A percentile compares a stretch with the other conserved stretches of the same genome.
Conservation (phyloP, 2,888 invertebrate genomes). For the Drosophila suboccidentalis region DNA sequence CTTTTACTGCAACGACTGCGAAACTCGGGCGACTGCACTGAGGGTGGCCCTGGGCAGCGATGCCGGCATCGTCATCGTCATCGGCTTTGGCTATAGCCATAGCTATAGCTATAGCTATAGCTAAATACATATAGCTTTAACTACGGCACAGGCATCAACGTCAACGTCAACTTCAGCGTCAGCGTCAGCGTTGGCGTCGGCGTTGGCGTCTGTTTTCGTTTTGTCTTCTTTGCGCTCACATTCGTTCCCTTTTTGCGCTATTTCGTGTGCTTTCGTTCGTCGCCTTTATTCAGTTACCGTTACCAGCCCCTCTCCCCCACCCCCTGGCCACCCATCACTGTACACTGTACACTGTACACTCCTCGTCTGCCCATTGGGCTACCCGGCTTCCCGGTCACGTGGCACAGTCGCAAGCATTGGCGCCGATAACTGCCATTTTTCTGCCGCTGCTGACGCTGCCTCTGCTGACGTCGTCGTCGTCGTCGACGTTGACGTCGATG, state of each 20-base stretch:
- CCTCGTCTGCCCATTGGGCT: conserved; percentile 3
- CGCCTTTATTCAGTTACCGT: conserved; percentile 39
- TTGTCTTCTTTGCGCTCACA: conserved; percentile 38
- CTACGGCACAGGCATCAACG: conserved; percentile 37
- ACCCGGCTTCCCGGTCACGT: conserved; percentile 71
- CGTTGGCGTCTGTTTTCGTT: conserved; percentile 35
- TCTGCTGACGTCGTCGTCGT: conserved; percentile 18
- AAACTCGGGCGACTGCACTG: conserved; percentile 59
- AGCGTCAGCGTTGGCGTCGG: conserved; percentile 17
- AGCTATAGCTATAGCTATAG: background rate
- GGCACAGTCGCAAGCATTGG: conserved; percentile 78
- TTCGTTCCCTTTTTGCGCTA: conserved; percentile 42
- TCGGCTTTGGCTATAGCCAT: conserved; percentile 21
- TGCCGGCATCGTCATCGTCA: conserved; percentile 36
- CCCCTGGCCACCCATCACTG: background rate
- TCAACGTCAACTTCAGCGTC: conserved; percentile 20
- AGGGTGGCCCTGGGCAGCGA: conserved; percentile 65
- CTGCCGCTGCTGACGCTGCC: conserved; percentile 42
- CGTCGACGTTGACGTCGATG: conserved; percentile 24
- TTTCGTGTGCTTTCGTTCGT: conserved; percentile 41
- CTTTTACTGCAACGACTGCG: conserved; percentile 59
- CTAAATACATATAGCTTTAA: conserved; percentile 4
- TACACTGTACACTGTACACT: background rate
- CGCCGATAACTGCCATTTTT: conserved; percentile 83
- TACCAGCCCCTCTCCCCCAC: background rate